Evolutionary conservation across 2,888 invertebrate genomes (phyloP), one percentile per base, ranked within the genome.

Genomic region (Zaprionus bogoriensis): DNA sequence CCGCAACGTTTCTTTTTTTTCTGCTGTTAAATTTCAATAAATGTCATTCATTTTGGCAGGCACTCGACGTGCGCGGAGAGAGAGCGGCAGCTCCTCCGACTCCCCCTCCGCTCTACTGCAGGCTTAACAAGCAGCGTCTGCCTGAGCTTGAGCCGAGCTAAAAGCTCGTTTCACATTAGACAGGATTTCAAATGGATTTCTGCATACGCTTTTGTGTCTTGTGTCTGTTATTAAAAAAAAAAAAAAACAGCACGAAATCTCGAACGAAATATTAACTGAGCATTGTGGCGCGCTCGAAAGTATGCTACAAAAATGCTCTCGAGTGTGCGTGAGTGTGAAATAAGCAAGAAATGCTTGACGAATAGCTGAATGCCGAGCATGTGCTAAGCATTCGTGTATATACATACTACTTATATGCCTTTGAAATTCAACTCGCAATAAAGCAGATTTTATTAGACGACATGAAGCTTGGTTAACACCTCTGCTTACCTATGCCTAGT

Each of bases 1-100:
- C 6, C 36, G n/a, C 41, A 42, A 32, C 38, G 12, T 46, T 36
- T 53, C 28, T 19, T 42, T 19, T 32, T 44, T 51, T 53, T 39
- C 48, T 50, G 41, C 38, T 71, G 61, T 61, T 73, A 69, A 78
- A 74, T 87, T 84, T 84, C 85, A 87, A 82, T 82, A 82, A 82
- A 84, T 87, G 82, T 78, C 82, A 87, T 74, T 87, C 82, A 87
- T 81, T 87, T 82, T 81, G 85, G 81, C 81, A 87, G 81, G 69
- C 83, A 69, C 79, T 79, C 66, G 69, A 82, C 86, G 74, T 85
- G 79, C 64, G 68, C 36, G 10, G 14, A 30, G 4, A n/a, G 27
- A n/a, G n/a, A n/a, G n/a, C n/a, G n/a, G n/a, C n/a, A n/a, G 2
- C 32, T 9, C 10, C 17, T 17, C 36, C 17, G 27, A 6, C 9